Percentiles rank a stretch among this genome's conserved stretches.
Conservation (phyloP, 2,113 vertebrate genomes). For the Octodon degus region DNA sequence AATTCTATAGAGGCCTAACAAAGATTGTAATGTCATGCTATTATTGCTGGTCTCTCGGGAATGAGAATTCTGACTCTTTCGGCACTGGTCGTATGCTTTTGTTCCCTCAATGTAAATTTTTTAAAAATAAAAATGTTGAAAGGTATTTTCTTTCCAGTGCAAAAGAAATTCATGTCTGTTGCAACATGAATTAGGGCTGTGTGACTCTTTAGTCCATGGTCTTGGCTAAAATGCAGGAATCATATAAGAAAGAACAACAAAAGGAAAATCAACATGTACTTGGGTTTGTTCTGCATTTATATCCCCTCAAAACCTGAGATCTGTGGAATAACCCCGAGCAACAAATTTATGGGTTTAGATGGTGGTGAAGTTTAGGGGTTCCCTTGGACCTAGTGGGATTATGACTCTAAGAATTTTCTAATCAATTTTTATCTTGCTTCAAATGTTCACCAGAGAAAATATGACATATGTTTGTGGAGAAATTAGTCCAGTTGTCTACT, state of each 20-base stretch:
- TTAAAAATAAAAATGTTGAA: slow-evolving; percentile 25
- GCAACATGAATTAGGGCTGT: not conserved
- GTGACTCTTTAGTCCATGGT: not conserved
- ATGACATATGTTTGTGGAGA: not conserved
- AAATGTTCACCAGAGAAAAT: not conserved
- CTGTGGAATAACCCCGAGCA: not conserved
- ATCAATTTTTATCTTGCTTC: not conserved
- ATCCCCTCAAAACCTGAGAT: not conserved
- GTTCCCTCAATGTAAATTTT: not conserved
- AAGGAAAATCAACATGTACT: not conserved
- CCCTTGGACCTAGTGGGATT: not conserved
- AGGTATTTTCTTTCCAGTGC: not conserved
- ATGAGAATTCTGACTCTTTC: not conserved
- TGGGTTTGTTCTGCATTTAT: not conserved
- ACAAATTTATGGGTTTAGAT: not conserved
- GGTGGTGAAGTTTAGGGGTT: not conserved
- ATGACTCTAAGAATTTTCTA: not conserved
- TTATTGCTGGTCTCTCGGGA: not conserved
- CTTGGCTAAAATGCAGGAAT: not conserved
- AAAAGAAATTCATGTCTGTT: not conserved
- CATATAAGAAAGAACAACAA: not conserved
- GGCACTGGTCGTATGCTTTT: not conserved
- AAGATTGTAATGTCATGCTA: not conserved
- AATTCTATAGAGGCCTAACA: not conserved
- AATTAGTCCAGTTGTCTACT: not conserved